These are phyloP conservation scores for Archips xylosteana DNA, from an alignment of 2,888 invertebrate genomes.

Conservation along the genomic window DNA sequence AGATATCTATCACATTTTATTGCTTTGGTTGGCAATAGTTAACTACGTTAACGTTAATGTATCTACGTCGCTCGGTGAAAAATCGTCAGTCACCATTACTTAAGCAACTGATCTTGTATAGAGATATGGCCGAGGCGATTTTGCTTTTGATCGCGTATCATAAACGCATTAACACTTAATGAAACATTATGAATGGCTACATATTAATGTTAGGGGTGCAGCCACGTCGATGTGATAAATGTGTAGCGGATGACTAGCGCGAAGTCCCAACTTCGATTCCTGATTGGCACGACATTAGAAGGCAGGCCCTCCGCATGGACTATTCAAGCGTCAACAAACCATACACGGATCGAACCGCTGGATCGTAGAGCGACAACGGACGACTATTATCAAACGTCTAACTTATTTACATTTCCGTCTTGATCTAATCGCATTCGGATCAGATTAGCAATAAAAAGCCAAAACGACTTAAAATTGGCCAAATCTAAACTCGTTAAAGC, in stretches of 20 bases:
- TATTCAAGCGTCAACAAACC: constrained; percentile 41
- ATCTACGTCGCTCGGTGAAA: constrained; percentile 29
- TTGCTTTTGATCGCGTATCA: constrained; percentile 58
- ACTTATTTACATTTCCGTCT: constrained; percentile 17
- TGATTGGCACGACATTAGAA: constrained; percentile 66
- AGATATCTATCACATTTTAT: constrained; percentile 10
- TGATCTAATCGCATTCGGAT: background rate
- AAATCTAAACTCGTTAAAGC: background rate
- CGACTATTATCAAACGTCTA: constrained; percentile 34
- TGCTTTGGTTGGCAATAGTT: constrained; percentile 26
- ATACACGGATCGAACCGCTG: constrained; percentile 24
- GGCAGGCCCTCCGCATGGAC: constrained; percentile 47
- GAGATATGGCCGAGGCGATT: constrained; percentile 42
- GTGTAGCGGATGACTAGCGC: constrained; percentile 73
- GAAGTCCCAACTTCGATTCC: constrained; percentile 70
- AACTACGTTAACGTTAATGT: constrained; percentile 24
- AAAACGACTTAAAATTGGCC: constrained; percentile 2
- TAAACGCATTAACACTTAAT: constrained; percentile 79
- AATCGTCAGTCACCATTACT: constrained; percentile 42
- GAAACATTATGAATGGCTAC: constrained; percentile 82
- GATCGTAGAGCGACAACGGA: constrained; percentile 29
- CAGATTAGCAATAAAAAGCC: background rate
- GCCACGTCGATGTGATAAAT: constrained; percentile 79
- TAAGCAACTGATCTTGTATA: constrained; percentile 41
- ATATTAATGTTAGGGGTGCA: constrained; percentile 78